These are phyloP conservation scores for Gasteruption jaculator DNA, from an alignment of 2,888 invertebrate species.

Conservation along the genomic window DNA sequence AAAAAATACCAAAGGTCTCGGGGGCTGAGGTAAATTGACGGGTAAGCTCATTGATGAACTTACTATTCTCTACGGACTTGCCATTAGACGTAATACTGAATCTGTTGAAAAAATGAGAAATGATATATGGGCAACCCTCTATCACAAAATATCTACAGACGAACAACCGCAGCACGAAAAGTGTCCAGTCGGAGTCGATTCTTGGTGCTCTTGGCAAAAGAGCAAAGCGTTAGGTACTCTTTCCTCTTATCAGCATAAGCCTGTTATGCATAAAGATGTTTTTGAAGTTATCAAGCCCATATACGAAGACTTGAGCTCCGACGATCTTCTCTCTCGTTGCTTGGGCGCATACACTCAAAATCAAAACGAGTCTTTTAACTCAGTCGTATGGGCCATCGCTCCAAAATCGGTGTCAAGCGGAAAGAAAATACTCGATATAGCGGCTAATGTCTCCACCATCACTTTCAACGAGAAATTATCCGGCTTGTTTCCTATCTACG, in stretches of 20 bases:
- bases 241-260: constrained; percentile 13
- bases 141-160: constrained; percentile 23
- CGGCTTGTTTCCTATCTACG: constrained; percentile 9
- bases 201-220: constrained; percentile 25
- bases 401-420: constrained; percentile 22
- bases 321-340: constrained; percentile 21
- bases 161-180: constrained; percentile 21
- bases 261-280: constrained; percentile 16
- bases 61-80: constrained; percentile 18
- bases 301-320: constrained; percentile 17
- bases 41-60: constrained; percentile 22
- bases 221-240: constrained; percentile 15
- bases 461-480: constrained; percentile 6
- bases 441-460: constrained; percentile 6
- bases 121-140: constrained; percentile 21
- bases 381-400: constrained; percentile 19
- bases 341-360: constrained; percentile 20
- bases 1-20: constrained; percentile 17
- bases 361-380: constrained; percentile 20
- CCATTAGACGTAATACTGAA: constrained; percentile 18
- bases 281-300: constrained; percentile 19
- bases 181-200: constrained; percentile 22
- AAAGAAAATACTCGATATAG: constrained; percentile 16
- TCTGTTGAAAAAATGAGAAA: constrained; percentile 23
- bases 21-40: constrained; percentile 20